Evolutionary conservation across 2,888 invertebrate genomes (phyloP).

Genomic region (Dryobotodes eremita): DNA sequence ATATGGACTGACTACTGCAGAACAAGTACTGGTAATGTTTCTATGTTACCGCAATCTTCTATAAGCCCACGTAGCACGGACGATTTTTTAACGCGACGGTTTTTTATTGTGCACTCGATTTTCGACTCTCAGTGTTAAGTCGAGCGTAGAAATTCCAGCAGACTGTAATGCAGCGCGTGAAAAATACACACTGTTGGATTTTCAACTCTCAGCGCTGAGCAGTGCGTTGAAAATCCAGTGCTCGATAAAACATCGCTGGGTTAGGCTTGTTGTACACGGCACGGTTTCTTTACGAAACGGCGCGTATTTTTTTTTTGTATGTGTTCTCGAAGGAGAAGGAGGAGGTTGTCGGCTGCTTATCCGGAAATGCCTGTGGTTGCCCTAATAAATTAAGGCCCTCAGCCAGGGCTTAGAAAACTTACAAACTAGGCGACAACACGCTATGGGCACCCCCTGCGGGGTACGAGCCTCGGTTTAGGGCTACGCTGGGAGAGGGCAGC

Average conservation of each 20-base stretch:
- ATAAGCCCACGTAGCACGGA: not conserved
- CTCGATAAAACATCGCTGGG: not conserved
- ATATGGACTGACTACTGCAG: constrained; percentile 31
- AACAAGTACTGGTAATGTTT: constrained; percentile 44
- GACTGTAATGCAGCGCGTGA: not conserved
- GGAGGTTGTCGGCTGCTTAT: too few relatives aligned
- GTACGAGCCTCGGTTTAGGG: too few relatives aligned
- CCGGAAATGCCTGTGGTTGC: too few relatives aligned
- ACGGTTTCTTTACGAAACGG: too few relatives aligned
- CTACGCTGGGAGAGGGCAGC: too few relatives aligned
- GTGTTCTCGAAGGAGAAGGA: too few relatives aligned
- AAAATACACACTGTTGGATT: not conserved
- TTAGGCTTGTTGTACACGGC: not conserved
- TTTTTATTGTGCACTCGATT: not conserved
- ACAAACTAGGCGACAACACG: too few relatives aligned
- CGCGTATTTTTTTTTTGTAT: too few relatives aligned
- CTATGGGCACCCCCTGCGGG: too few relatives aligned
- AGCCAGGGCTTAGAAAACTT: too few relatives aligned
- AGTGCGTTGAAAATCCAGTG: not conserved
- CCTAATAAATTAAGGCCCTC: too few relatives aligned
- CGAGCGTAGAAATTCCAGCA: not conserved
- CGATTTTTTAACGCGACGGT: not conserved
- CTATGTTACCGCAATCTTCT: constrained; percentile 18
- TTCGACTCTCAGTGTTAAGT: not conserved
- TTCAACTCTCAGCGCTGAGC: not conserved